Base-by-base conservation (phyloP, 2,888 invertebrate genomes). In the Kuschelorhynchus macadamiae region DNA sequence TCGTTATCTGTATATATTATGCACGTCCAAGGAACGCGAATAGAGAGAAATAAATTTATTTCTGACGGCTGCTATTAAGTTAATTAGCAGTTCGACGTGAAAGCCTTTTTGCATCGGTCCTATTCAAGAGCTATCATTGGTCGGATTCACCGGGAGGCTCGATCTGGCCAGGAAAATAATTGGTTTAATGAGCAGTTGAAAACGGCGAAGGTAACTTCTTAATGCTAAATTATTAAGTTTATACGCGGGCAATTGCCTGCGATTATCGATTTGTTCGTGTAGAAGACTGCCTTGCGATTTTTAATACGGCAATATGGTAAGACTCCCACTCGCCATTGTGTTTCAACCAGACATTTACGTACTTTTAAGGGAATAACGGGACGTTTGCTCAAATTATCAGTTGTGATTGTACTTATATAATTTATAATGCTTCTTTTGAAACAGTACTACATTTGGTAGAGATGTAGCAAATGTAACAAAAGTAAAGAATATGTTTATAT, bases 181-280 rank as follows among this genome's bases (percentile, higher is more conserved):
- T 70, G 50, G 33, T 57, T 55, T 64, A 69, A 69, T 69, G 64
- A 65, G 46, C 65, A 53, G 61, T 59, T 63, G 53, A 36, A 21
- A 57, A 50, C 62, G 49, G 49, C 20, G 44, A 25, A 50, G 36
- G 57, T 25, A 62, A 62, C 70, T 66, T 61, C 65, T 66, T 62
- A 57, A 66, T 65, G 62, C 50, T 70, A 57, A 70, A 70, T 70
- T 66, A 70, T 70, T 70, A 65, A 70, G 56, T 62, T 63, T 68
- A 68, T 68, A 52, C 39, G 47, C 36, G 57, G 63, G 57, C 61
- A 65, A 70, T 70, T 66, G 60, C 44, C 46, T 32, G 70, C 62
- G 39, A 66, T 70, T 70, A 66, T 66, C 69, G 69, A 69, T 69
- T 69, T 53, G 62, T 62, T 53, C 62, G 62, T 57, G 32, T 57